Base-by-base conservation (phyloP, 2,888 invertebrate species). In the Mesorhabditis belari region DNA sequence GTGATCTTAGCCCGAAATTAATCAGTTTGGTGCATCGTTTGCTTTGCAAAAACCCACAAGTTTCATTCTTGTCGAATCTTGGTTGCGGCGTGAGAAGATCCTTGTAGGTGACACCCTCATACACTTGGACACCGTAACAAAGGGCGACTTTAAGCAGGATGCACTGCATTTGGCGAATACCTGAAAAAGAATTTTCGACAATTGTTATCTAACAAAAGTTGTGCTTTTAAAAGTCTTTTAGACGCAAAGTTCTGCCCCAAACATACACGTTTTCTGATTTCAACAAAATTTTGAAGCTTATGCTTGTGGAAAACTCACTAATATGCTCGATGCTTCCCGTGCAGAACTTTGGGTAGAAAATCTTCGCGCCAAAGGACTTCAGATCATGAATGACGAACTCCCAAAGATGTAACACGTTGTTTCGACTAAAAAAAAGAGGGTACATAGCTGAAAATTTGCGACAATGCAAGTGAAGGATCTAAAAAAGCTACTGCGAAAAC, bases 341-440 rank as follows among this genome's bases (percentile, higher is more conserved):
- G 85, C 96, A 96, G 83, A 98, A 98, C 84, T 94, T 94, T 19
- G 95, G 95, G 81, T 92, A 95, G 85, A 98, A 96, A 82, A 94
- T 93, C 83, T 98, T 98, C 21, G 94, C 95, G 23, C 94, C 96
- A 0, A 76, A 63, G n/a, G 88, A 88, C 62, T 90, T 87, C 71
- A 98, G 85, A 84, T 98, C 96, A 74, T 92, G 90, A 65, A 98
- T 96, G 52, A 96, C 92, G 83, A 92, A 95, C 55, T 95, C 94
- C 96, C 96, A 98, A 67, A 98, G 85, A 82, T 96, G 96, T 53
- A 96, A 87, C 27, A 98, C 95, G 83, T 98, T 98, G 85, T 98
- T 95, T 25, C 94, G 87, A 29, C 66, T 64, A 28, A 53, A 55
- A 44, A 57, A 1, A 3, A 12, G 12, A 25, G 2, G 26, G 9